Conservation (phyloP, 2,888 invertebrate species). For the Calameuta idolon region DNA sequence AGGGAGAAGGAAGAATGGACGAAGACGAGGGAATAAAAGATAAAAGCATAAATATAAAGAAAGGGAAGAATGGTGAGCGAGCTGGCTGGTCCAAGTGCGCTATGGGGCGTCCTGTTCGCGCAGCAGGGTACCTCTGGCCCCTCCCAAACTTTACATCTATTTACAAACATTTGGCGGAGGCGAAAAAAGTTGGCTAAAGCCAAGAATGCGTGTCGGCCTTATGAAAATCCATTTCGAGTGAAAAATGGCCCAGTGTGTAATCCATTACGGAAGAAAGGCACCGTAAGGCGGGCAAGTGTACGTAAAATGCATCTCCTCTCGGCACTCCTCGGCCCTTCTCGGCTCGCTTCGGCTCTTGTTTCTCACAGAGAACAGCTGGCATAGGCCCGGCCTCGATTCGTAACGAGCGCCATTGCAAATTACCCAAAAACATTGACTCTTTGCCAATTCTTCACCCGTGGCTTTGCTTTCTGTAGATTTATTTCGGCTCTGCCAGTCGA, state of each 20-base stretch:
- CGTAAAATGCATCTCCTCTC: too few species aligned
- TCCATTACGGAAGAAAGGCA: constrained; percentile 24
- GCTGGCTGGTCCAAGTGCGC: constrained; percentile 36
- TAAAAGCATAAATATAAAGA: constrained; percentile 25
- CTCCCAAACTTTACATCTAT: constrained; percentile 60
- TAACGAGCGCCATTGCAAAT: too few species aligned
- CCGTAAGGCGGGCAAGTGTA: constrained; percentile 5
- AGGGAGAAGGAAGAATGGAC: constrained; percentile 19
- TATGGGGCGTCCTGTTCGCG: constrained; percentile 60
- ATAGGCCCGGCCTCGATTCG: too few species aligned
- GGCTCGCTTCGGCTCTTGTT: too few species aligned
- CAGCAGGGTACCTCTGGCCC: constrained; percentile 55
- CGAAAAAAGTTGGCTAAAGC: constrained; percentile 25
- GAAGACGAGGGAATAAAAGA: constrained; percentile 21
- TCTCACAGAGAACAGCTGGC: too few species aligned
- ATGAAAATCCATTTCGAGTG: constrained; percentile 43
- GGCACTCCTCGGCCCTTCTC: too few species aligned
- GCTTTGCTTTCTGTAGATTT: too few species aligned
- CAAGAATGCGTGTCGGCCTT: constrained; percentile 23
- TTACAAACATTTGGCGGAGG: constrained; percentile 61
- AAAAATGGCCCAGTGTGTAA: constrained; percentile 49
- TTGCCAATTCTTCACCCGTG: too few species aligned
- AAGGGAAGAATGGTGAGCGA: constrained; percentile 35
- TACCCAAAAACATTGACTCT: too few species aligned
- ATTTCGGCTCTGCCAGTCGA: constrained; percentile 29